Evolutionary conservation across 2,888 invertebrate species (phyloP), one percentile per base, ranked within the genome.

Genomic region (Euspilapteryx auroguttella): DNA sequence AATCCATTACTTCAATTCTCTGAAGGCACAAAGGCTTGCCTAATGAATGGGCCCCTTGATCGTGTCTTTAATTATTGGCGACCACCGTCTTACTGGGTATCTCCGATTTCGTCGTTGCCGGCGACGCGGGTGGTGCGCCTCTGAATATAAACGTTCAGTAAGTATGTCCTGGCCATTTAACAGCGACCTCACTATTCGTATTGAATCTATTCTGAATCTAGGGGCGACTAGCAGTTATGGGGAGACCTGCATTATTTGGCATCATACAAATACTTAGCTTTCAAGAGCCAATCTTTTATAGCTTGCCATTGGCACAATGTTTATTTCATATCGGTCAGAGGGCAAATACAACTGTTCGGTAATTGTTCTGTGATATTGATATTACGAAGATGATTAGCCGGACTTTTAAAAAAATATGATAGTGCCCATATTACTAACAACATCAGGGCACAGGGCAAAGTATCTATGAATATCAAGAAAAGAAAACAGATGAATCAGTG

Each of bases 121-220:
- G 44, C 33, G 45, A 56, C 58, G 69, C 64, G 69, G 65, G 68
- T 64, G 68, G 69, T 51, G 53, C 44, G 48, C 49, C 41, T 47
- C 49, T 55, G 55, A 61, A 64, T 62, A 63, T 63, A 68, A 63
- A 63, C 59, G 52, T 52, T 42, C 49, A 46, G 51, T 55, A 50
- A 55, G 55, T 47, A 55, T 47, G 45, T 42, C 46, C 47, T 38
- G 42, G 41, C 47, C 46, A 48, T 49, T 28, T 12, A 15, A 23
- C 14, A 14, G 21, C 21, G 28, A 28, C 28, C 28, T 28, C 28
- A 15, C 10, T 12, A 11, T 14, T 13, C 13, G 27, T 20, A 26
- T 26, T 26, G 26, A 26, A 12, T 17, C 21, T 25, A n/a, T n/a
- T n/a, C n/a, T n/a, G n/a, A n/a, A n/a, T n/a, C n/a, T n/a, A n/a